Evolutionary conservation across 2,888 invertebrate genomes (phyloP), one percentile per base, ranked within the genome.

Genomic region (Zaprionus bogoriensis): DNA sequence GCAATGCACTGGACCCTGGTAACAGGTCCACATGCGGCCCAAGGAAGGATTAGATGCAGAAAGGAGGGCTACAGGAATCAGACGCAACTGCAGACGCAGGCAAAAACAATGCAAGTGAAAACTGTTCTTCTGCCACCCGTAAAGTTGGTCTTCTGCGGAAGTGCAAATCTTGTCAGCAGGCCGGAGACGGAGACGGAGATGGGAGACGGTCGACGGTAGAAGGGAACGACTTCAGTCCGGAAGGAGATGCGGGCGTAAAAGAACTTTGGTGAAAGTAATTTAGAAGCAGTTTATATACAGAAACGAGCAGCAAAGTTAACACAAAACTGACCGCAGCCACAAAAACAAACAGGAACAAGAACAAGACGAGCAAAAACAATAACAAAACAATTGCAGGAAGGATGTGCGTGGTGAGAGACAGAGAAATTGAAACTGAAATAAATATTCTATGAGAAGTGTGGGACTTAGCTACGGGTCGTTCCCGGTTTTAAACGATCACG

Each of bases 211-310:
- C 30, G 39, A 30, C 27, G 30, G 9, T 3, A 6, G 2, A 5
- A 12, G 14, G 17, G n/a, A 12, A 27, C 27, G 19, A 28, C 14
- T 10, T 6, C 14, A n/a, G 10, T 6, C 10, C 20, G 39, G 39
- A 20, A 4, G 41, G 12, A 17, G 36, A 4, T 12, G 19, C 14
- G 19, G 27, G 36, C 7, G 20, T 17, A 48, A 48, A 27, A 38
- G 23, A 52, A 77, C 67, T 77, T n/a, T 77, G 77, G 77, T 59
- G 77, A 77, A 77, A 77, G 77, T 69, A 77, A 77, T 77, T 77
- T 77, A 77, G 72, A 77, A 77, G 74, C 74, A 74, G 77, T 77
- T 77, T 77, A 77, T 77, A 75, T 58, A 76, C 61, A 41, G 62
- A 52, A 63, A 53, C 59, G 51, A 66, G 53, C 47, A 54, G 65